A percentile compares a stretch with the other conserved stretches of the same genome.
Conservation (phyloP, 2,888 invertebrate species). For the Brachynemurus nebulosus region DNA sequence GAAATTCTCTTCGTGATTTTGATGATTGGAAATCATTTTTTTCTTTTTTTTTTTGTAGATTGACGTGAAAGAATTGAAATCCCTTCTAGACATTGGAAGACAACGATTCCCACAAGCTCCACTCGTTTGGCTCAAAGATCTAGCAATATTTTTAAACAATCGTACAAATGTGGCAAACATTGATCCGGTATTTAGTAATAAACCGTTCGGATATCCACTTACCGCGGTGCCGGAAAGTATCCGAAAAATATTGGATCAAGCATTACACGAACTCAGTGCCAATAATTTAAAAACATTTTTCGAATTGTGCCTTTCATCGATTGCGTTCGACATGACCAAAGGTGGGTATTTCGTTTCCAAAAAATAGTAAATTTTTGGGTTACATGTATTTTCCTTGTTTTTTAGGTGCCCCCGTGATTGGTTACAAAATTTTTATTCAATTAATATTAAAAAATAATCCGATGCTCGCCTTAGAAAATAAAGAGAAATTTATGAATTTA, state of each 20-base stretch:
- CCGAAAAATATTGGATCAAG: slow-evolving; percentile 31
- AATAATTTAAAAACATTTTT: slow-evolving; percentile 52
- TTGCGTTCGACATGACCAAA: slow-evolving; percentile 60
- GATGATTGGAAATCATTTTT: slow-evolving; percentile 5
- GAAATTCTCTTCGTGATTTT: no score
- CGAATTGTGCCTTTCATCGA: slow-evolving; percentile 50
- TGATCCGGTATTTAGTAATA: slow-evolving; percentile 43
- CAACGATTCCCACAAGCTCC: slow-evolving; percentile 56
- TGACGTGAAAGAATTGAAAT: slow-evolving; percentile 40
- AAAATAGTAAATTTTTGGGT: background rate
- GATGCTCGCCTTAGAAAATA: slow-evolving; percentile 42
- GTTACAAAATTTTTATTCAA: slow-evolving; percentile 58
- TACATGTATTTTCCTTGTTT: no score
- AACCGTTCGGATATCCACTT: slow-evolving; percentile 42
- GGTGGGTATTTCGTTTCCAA: slow-evolving; percentile 29
- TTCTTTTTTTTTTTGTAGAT: slow-evolving; percentile 35
- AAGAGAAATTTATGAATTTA: slow-evolving; percentile 47
- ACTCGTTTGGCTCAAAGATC: slow-evolving; percentile 53
- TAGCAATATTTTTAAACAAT: slow-evolving; percentile 47
- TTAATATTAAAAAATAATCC: slow-evolving; percentile 51
- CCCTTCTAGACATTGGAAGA: slow-evolving; percentile 41
- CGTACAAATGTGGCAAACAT: slow-evolving; percentile 47
- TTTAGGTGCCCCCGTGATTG: slow-evolving; percentile 41
- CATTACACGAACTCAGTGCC: slow-evolving; percentile 44
- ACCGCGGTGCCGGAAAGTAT: slow-evolving; percentile 31